A percentile compares a stretch with the other conserved stretches of the same genome.
These are phyloP conservation scores for Pantherophis guttatus DNA, from an alignment of 2,113 vertebrate species.

Conservation along the genomic window DNA sequence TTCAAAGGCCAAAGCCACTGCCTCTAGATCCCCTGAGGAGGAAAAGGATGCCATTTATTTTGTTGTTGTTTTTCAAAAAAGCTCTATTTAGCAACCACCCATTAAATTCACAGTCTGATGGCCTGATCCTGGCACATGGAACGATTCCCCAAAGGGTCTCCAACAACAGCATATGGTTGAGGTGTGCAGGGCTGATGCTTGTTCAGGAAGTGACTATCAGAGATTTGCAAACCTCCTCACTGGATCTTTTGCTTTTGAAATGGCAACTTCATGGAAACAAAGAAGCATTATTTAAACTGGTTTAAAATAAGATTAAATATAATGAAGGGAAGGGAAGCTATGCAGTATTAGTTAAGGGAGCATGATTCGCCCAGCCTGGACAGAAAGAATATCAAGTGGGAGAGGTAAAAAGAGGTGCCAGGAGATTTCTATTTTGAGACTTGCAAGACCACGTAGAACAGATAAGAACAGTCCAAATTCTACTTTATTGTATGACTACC, in stretches of 20 bases:
- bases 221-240: background rate
- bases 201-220: background rate
- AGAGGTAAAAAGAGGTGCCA: background rate
- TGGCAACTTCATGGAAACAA: background rate
- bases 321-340: background rate
- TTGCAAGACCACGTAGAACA: background rate
- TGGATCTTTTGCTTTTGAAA: background rate
- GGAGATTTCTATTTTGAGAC: background rate
- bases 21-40: conserved; percentile 60
- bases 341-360: background rate
- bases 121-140: conserved; percentile 56
- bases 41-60: conserved; percentile 52
- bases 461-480: background rate
- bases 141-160: conserved; percentile 25
- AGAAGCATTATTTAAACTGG: background rate
- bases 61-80: background rate
- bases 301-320: background rate
- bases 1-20: conserved; percentile 82
- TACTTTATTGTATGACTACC: background rate
- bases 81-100: conserved; percentile 40
- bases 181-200: background rate
- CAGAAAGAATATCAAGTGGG: background rate
- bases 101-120: conserved; percentile 51
- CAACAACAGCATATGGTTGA: conserved; percentile 23
- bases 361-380: background rate